Evolutionary conservation across 2,797 vertebrate genomes (phyloP).

Genomic region (Epinephelus coioides): DNA sequence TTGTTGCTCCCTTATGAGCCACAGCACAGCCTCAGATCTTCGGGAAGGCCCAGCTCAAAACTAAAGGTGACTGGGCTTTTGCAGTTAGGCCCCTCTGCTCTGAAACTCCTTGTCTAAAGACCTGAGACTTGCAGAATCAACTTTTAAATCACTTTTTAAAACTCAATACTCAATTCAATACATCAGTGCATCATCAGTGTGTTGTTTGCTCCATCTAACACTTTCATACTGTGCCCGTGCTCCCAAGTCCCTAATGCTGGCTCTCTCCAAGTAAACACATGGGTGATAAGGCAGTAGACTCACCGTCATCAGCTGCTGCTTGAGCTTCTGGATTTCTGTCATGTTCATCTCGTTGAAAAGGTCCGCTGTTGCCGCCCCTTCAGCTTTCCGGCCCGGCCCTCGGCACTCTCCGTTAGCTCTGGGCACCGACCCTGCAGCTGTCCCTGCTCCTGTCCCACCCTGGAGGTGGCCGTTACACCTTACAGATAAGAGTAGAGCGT

Average conservation of each 20-base stretch:
- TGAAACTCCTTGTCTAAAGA: no score
- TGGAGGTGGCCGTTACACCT: constrained; percentile 83
- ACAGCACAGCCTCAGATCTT: no score
- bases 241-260: not conserved
- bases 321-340: constrained; percentile 96
- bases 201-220: not conserved
- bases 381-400: constrained; percentile 84
- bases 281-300: constrained; percentile 36
- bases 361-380: constrained; percentile 82
- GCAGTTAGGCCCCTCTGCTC: no score
- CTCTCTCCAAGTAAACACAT: not conserved
- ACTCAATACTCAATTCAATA: no score
- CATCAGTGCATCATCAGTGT: not conserved
- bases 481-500: not conserved
- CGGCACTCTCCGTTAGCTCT: constrained; percentile 89
- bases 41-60: no score
- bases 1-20: no score
- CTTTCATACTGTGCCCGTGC: not conserved
- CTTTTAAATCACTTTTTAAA: no score
- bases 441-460: constrained; percentile 75
- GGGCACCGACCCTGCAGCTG: constrained; percentile 71
- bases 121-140: no score
- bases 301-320: constrained; percentile 95
- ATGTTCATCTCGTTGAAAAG: constrained; percentile 96
- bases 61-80: no score